Percentiles rank a stretch among this genome's conserved stretches.
phyloP scores from a whole-genome alignment of 1,140 invertebrate genomes.

The Ylistrum balloti region DNA sequence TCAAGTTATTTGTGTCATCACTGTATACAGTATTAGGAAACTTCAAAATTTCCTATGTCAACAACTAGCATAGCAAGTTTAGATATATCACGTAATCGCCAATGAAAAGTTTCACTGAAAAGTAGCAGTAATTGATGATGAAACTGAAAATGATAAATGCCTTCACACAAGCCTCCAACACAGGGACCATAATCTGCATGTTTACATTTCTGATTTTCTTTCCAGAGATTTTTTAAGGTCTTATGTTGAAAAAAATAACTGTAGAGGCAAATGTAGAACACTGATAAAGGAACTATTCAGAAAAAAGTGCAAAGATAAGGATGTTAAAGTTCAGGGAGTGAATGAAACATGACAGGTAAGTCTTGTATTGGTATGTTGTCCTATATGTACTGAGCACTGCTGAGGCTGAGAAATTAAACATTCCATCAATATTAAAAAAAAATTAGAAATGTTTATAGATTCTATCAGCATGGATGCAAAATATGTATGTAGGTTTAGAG shows the following conservation, averaged over 20 bases:
- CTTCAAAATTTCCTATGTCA: too few species aligned
- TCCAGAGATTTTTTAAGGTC: background rate
- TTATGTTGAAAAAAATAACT: background rate
- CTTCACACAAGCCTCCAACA: too few species aligned
- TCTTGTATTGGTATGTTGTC: background rate
- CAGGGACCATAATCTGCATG: too few species aligned
- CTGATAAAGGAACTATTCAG: conserved; percentile 4
- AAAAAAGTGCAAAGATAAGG: background rate
- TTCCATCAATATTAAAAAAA: background rate
- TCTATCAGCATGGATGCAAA: conserved; percentile 5
- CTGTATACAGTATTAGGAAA: too few species aligned
- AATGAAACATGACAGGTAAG: background rate
- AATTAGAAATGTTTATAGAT: background rate
- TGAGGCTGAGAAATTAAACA: conserved; percentile 22
- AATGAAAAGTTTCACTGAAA: too few species aligned
- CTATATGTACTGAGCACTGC: background rate
- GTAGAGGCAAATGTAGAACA: background rate
- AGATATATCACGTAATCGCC: too few species aligned
- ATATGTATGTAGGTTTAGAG: background rate
- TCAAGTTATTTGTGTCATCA: too few species aligned
- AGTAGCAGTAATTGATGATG: too few species aligned
- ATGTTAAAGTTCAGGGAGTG: background rate
- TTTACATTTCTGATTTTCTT: background rate
- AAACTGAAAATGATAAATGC: too few species aligned
- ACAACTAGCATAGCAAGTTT: too few species aligned